phyloP scores from a whole-genome alignment of 2,113 vertebrate genomes.

The Xiphias gladius region DNA sequence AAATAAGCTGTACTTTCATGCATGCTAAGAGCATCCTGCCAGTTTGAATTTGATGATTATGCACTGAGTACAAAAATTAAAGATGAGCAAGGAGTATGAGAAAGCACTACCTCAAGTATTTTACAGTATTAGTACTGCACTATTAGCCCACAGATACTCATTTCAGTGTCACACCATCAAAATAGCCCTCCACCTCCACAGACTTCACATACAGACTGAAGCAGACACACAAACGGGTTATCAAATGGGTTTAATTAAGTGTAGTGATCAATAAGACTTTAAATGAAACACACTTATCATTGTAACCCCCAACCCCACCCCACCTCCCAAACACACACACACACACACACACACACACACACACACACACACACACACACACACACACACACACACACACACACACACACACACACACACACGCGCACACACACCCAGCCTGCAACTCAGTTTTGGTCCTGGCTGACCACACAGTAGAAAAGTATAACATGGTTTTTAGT shows the following conservation, averaged over 20 bases:
- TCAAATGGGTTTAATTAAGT: constrained; percentile 68
- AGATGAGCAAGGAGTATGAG: neutral
- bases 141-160: constrained; percentile 2
- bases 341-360: too few species aligned
- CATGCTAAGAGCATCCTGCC: neutral
- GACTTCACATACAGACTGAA: constrained; percentile 8
- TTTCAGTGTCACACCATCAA: neutral
- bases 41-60: neutral
- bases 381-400: too few species aligned
- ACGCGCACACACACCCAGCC: neutral
- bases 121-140: neutral
- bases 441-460: neutral
- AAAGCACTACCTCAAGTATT: neutral
- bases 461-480: constrained; percentile 38
- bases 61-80: neutral
- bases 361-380: too few species aligned
- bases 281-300: constrained; percentile 79
- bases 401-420: too few species aligned
- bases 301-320: neutral
- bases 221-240: constrained; percentile 39
- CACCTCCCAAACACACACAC: neutral
- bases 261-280: constrained; percentile 71
- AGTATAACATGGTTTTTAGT: constrained; percentile 35
- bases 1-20: neutral
- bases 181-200: neutral